A percentile compares a stretch with the other conserved stretches of the same genome.
Conservation (phyloP, 2,888 invertebrate species). For the Andrena haemorrhoa region DNA sequence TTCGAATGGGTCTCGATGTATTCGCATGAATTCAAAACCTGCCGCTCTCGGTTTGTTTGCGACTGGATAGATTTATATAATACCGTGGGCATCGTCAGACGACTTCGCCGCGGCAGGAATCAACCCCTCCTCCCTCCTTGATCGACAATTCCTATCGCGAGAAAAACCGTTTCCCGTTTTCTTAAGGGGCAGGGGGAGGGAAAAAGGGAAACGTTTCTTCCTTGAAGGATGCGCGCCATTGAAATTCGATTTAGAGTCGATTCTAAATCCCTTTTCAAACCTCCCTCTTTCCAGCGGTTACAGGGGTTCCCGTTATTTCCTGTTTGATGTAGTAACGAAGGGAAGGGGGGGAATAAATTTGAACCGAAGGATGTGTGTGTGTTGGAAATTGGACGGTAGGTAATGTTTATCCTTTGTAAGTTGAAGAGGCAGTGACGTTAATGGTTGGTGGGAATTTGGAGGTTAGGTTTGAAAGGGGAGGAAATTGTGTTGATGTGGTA, state of each 20-base stretch:
- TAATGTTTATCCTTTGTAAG: too few relatives aligned
- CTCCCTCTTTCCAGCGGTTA: background rate
- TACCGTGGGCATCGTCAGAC: background rate
- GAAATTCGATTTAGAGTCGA: background rate
- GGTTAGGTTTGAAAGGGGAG: too few relatives aligned
- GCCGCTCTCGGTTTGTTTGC: constrained; percentile 28
- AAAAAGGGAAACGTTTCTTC: background rate
- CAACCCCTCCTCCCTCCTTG: background rate
- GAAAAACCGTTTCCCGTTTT: background rate
- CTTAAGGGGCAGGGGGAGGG: background rate
- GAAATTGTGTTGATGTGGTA: too few relatives aligned
- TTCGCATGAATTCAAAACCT: constrained; percentile 38
- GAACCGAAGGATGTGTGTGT: too few relatives aligned
- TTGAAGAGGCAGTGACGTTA: too few relatives aligned
- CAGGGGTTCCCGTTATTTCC: background rate
- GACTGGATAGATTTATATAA: constrained; percentile 3
- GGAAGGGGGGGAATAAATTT: too few relatives aligned
- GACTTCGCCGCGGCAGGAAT: background rate
- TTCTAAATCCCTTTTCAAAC: background rate
- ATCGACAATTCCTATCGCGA: background rate
- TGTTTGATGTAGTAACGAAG: too few relatives aligned
- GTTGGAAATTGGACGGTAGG: too few relatives aligned
- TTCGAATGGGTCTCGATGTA: constrained; percentile 40
- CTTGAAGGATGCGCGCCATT: background rate
- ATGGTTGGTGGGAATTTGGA: too few relatives aligned